phyloP scores from a whole-genome alignment of 2,113 vertebrate species.

The Etia nguti region DNA sequence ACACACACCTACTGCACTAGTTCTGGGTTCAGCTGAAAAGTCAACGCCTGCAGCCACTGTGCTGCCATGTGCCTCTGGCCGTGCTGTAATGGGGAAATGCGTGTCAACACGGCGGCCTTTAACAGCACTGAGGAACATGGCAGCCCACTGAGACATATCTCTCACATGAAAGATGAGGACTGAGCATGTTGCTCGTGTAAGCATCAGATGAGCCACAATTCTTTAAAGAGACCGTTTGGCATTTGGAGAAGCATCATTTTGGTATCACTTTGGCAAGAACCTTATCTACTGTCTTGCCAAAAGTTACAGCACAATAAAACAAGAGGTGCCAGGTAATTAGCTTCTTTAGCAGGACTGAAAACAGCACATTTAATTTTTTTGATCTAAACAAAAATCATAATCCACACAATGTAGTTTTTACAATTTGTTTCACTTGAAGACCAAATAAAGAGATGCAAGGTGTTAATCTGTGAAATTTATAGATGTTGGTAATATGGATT shows the following conservation, averaged over 20 bases:
- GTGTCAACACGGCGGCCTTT: slow-evolving; percentile 52
- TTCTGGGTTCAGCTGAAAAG: slow-evolving; percentile 66
- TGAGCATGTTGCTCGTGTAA: not conserved
- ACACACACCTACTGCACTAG: slow-evolving; percentile 34
- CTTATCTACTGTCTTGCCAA: not conserved
- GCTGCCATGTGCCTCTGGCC: slow-evolving; percentile 66
- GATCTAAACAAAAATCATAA: not conserved
- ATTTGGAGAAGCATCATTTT: not conserved
- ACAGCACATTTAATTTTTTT: not conserved
- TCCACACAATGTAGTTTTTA: not conserved
- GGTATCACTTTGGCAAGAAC: not conserved
- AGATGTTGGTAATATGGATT: not conserved
- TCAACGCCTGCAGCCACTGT: slow-evolving; percentile 60
- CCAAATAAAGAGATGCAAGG: not conserved
- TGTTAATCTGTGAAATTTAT: not conserved
- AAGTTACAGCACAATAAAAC: not conserved
- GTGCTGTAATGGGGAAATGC: slow-evolving; percentile 58
- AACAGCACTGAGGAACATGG: slow-evolving; percentile 2
- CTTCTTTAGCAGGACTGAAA: not conserved
- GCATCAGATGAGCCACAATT: not conserved
- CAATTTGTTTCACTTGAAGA: not conserved
- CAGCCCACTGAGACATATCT: not conserved
- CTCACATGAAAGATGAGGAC: not conserved
- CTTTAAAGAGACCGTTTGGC: not conserved
- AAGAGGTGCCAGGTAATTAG: not conserved